Evolutionary conservation across 2,888 invertebrate genomes (phyloP).

Genomic region (Lissonota sp.): DNA sequence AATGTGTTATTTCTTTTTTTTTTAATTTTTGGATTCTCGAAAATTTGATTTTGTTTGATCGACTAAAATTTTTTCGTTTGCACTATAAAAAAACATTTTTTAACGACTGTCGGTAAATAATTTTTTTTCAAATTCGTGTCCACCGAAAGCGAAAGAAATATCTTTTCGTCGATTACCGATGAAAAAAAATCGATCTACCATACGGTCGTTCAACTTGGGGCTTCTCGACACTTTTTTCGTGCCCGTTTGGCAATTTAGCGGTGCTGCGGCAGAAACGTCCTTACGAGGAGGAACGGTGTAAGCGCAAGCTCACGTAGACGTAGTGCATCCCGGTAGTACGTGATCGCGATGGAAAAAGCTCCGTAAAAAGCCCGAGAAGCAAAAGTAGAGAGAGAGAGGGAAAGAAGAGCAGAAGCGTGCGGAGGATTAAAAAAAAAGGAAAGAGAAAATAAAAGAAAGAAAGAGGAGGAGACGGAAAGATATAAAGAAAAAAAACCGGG

Average conservation of each 20-base stretch:
- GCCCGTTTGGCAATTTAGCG: constrained; percentile 21
- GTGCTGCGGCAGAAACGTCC: constrained; percentile 16
- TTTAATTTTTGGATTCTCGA: too few species aligned
- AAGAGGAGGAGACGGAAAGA: constrained; percentile 10
- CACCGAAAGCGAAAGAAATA: not conserved
- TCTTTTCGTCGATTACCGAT: too few species aligned
- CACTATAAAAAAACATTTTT: too few species aligned
- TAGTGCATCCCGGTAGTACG: constrained; percentile 63
- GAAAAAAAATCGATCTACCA: too few species aligned
- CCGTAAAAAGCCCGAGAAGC: constrained; percentile 33
- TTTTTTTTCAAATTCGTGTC: not conserved
- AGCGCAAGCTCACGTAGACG: constrained; percentile 61
- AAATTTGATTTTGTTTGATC: too few species aligned
- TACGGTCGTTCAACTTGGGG: too few species aligned
- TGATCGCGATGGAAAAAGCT: constrained; percentile 57
- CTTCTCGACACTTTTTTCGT: constrained; percentile 17
- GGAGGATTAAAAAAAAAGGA: constrained; percentile 49
- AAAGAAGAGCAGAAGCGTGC: constrained; percentile 12
- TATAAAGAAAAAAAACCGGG: constrained; percentile 31
- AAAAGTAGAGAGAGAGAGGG: constrained; percentile 38
- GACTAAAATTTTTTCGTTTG: too few species aligned
- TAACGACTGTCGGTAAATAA: not conserved
- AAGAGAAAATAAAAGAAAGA: constrained; percentile 13
- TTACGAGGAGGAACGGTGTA: constrained; percentile 21
- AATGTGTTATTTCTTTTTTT: too few species aligned